Evolutionary conservation across 2,797 vertebrate species (phyloP), one percentile per base, ranked within the genome.

Genomic region (Amblyopsis hoosieri): DNA sequence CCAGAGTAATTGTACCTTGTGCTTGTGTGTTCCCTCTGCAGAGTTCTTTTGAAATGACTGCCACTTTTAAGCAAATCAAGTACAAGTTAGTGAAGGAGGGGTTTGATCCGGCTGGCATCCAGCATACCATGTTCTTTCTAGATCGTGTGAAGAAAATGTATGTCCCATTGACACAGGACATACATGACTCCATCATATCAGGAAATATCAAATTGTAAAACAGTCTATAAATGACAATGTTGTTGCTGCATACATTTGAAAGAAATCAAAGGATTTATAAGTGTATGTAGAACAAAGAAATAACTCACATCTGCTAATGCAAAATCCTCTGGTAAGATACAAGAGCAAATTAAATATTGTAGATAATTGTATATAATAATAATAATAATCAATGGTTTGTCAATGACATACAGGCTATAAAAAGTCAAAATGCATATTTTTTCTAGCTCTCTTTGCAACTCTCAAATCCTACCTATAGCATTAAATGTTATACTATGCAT

Each of bases 61-160:
- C 76, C 67, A 94, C 93, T 48, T 93, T 88, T 68, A 94, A 94
- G 69, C 86, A 92, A 53, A 68, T 82, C 45, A 93, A 94, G 78
- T 72, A 87, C 57, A 86, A 76, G 12, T 80, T 94, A 47, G 67
- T 81, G 57, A 83, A 92, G 48, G 85, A 93, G 55, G 92, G 90
- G 29, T 94, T 93, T 69, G 80, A 93, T 50, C 90, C 89, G n/a
- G n/a, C 73, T 3, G 50, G 71, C 62, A 68, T 92, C 72, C 81
- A 79, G 64, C 91, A 92, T 17, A 13, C 45, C 14, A 65, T 94
- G 2, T 93, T 92, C 72, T 80, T 94, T 72, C 76, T 92, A 75
- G 87, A 93, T 65, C 87, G 93, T 48, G 78, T 69, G 50, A 86
- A 75, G 64, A 84, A 85, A 31, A 72, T 55, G 5, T 94, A 93